These are phyloP conservation scores for Pagrus major DNA, from an alignment of 2,113 vertebrate species.

Conservation along the genomic window DNA sequence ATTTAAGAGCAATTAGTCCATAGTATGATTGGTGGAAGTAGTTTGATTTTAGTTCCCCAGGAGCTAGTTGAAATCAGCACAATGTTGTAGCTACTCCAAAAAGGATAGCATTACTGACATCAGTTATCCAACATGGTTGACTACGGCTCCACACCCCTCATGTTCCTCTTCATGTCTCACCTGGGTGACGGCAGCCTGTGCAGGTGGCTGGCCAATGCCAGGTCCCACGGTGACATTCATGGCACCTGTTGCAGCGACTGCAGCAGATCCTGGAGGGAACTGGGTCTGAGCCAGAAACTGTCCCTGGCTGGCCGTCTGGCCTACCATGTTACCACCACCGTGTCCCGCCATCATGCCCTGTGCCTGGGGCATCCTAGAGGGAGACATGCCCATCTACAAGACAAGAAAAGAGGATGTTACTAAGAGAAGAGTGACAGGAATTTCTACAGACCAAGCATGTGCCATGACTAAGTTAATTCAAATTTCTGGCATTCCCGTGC, in stretches of 20 bases:
- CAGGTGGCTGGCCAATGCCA: slow-evolving; percentile 88
- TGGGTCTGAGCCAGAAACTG: slow-evolving; percentile 93
- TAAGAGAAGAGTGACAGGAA: neutral
- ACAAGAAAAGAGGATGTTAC: neutral
- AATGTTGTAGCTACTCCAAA: neutral
- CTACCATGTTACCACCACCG: slow-evolving; percentile 89
- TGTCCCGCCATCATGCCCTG: slow-evolving; percentile 92
- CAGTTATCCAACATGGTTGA: neutral
- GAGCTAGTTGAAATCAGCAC: slow-evolving; percentile 11
- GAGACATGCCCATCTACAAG: slow-evolving; percentile 94
- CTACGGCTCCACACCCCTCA: neutral
- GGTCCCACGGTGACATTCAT: slow-evolving; percentile 90
- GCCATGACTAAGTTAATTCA: neutral
- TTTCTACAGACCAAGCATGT: neutral
- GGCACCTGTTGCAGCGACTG: slow-evolving; percentile 82
- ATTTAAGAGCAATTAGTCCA: slow-evolving; percentile 58
- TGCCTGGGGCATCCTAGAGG: slow-evolving; percentile 95
- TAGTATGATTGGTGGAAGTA: slow-evolving; percentile 40
- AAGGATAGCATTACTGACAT: neutral
- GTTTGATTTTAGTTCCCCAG: slow-evolving; percentile 29
- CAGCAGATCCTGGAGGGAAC: slow-evolving; percentile 84
- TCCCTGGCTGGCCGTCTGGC: slow-evolving; percentile 89
- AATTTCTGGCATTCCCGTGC: neutral
- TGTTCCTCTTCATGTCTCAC: slow-evolving; percentile 47
- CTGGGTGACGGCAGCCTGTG: slow-evolving; percentile 89